phyloP scores from a whole-genome alignment of 2,888 invertebrate genomes.

The Prenolepis imparis region DNA sequence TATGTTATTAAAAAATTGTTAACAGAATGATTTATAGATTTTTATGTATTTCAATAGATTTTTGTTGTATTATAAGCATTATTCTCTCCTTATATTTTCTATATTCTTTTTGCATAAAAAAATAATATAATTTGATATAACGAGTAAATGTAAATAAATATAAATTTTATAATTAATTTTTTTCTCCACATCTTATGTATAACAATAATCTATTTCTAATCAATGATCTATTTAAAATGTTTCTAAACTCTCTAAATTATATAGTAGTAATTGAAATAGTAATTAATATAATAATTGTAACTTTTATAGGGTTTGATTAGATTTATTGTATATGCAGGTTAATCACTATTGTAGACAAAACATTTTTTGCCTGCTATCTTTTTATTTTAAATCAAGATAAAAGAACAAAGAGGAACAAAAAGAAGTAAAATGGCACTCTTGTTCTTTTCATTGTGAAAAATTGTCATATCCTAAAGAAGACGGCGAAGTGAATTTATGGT shows the following conservation, averaged over 20 bases:
- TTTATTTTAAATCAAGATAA: constrained; percentile 2
- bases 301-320: neutral
- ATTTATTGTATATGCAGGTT: neutral
- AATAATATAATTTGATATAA: neutral
- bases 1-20: neutral
- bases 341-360: neutral
- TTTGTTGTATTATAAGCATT: neutral
- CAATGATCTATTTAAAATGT: neutral
- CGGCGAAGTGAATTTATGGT: constrained; percentile 53
- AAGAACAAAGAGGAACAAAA: neutral
- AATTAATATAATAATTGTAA: neutral
- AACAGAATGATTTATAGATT: neutral
- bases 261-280: neutral
- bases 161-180: neutral
- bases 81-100: neutral
- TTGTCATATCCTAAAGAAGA: neutral
- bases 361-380: constrained; percentile 12
- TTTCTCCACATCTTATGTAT: neutral
- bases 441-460: constrained; percentile 39
- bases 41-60: neutral
- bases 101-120: neutral
- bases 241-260: neutral
- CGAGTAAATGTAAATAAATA: neutral
- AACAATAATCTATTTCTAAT: neutral
- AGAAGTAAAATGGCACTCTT: neutral